Base-by-base conservation (phyloP, 2,888 invertebrate genomes). In the Zaprionus obscuricornis region DNA sequence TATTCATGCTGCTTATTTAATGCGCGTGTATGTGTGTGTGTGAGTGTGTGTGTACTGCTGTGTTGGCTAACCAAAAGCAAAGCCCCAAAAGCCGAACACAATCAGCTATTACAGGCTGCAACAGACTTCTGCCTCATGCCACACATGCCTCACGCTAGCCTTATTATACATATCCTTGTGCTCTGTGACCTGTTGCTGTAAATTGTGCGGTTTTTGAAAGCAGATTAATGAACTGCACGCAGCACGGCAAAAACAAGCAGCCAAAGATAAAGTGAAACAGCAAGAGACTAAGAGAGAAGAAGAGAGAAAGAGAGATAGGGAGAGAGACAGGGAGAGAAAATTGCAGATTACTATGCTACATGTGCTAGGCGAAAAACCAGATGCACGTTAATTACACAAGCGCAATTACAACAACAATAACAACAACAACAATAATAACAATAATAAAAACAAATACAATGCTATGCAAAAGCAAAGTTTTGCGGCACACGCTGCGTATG, bases 151-250 rank as follows among this genome's bases (percentile, higher is more conserved):
- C n/a, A n/a, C n/a, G n/a, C n/a, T n/a, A n/a, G n/a, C n/a, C n/a
- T n/a, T n/a, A n/a, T n/a, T n/a, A n/a, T n/a, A n/a, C n/a, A n/a
- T n/a, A n/a, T n/a, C 33, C 56, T 13, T 40, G 1, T 13, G 37
- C 29, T 31, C 26, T 13, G 10, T 20, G 39, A 65, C 64, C 59
- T 59, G 63, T 55, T 63, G 70, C 73, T 24, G 50, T 13, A 52
- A 55, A 52, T 69, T 46, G 39, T 65, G 71, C 47, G 74, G 65
- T n/a, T 65, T 69, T 56, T 27, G 50, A 50, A 14, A 29, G 46
- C 43, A 36, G 33, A 51, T 66, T 57, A 47, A 54, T 57, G 40
- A 69, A 27, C 29, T 51, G 24, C 60, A 54, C 50, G 54, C 31
- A 18, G n/a, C 22, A 27, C 17, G 20, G 24, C 39, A 7, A 4